These are phyloP conservation scores for Crotalus tigris DNA, from an alignment of 2,113 vertebrate species.

Conservation along the genomic window DNA sequence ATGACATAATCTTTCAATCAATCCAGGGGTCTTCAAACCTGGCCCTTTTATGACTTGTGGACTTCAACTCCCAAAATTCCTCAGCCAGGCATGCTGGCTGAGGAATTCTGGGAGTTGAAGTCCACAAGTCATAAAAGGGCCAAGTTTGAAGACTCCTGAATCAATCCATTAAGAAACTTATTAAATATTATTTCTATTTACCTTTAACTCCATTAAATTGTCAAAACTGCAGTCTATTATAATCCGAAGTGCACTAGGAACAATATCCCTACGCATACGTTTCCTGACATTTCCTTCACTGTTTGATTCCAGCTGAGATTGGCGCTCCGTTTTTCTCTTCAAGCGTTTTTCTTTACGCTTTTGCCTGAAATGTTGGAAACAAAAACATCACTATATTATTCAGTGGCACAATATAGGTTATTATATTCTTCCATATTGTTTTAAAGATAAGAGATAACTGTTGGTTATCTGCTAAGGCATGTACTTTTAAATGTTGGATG, in stretches of 20 bases:
- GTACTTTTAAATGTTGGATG: neutral
- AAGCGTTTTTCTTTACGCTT: constrained; percentile 90
- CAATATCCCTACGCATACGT: constrained; percentile 71
- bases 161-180: neutral
- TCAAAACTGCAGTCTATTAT: constrained; percentile 96
- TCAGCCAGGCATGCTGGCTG: too few species aligned
- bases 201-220: constrained; percentile 87
- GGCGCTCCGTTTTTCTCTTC: constrained; percentile 84
- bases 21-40: neutral
- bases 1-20: neutral
- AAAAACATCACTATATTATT: neutral
- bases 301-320: constrained; percentile 63
- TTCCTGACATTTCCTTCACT: constrained; percentile 71
- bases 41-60: too few species aligned
- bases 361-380: constrained; percentile 71
- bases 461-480: neutral
- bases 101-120: too few species aligned
- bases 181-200: constrained; percentile 44
- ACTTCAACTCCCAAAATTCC: too few species aligned
- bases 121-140: too few species aligned
- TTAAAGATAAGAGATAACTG: neutral
- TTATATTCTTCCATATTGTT: neutral
- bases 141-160: too few species aligned
- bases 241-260: constrained; percentile 80
- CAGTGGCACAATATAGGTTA: neutral